Percentiles rank a stretch among this genome's conserved stretches.
Conservation (phyloP, 53 echinoderm and acorn worm species). For the Patiria pectinifera region DNA sequence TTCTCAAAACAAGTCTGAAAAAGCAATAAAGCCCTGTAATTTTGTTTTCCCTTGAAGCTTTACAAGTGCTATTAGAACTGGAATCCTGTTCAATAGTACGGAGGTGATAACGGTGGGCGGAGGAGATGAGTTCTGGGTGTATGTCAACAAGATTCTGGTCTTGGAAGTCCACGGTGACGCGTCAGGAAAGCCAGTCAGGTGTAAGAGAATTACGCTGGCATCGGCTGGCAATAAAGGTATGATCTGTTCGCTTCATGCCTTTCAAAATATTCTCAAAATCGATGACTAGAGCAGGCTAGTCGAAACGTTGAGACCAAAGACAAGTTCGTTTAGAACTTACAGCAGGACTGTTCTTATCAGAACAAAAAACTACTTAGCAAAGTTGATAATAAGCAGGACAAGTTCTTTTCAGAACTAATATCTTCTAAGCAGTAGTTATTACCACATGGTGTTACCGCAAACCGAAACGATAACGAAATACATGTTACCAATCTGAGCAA, state of each 20-base stretch:
- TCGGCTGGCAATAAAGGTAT: conserved; percentile 68
- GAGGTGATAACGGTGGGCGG: conserved; percentile 91
- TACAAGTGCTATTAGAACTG: conserved; percentile 86
- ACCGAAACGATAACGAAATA: too few relatives aligned
- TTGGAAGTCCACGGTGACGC: conserved; percentile 79
- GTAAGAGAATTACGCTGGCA: conserved; percentile 82
- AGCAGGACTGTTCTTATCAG: too few relatives aligned
- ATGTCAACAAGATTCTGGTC: conserved; percentile 86
- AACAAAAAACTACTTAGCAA: too few relatives aligned
- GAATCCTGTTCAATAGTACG: conserved; percentile 78
- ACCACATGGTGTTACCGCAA: too few relatives aligned
- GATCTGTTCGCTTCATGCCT: neutral
- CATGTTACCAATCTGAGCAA: too few relatives aligned
- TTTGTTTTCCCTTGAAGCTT: conserved; percentile 62
- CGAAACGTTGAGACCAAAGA: too few relatives aligned
- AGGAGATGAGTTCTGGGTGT: conserved; percentile 94
- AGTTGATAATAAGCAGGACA: too few relatives aligned
- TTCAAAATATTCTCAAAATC: too few relatives aligned
- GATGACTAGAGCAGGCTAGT: too few relatives aligned
- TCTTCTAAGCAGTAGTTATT: too few relatives aligned
- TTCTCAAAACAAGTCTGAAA: neutral
- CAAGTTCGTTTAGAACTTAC: too few relatives aligned
- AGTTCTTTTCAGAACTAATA: too few relatives aligned
- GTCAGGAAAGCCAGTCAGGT: conserved; percentile 65
- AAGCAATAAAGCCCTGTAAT: neutral